A percentile compares a stretch with the other conserved stretches of the same genome.
These are phyloP conservation scores for Pyrrhosoma nymphula DNA, from an alignment of 2,888 invertebrate genomes.

Conservation along the genomic window DNA sequence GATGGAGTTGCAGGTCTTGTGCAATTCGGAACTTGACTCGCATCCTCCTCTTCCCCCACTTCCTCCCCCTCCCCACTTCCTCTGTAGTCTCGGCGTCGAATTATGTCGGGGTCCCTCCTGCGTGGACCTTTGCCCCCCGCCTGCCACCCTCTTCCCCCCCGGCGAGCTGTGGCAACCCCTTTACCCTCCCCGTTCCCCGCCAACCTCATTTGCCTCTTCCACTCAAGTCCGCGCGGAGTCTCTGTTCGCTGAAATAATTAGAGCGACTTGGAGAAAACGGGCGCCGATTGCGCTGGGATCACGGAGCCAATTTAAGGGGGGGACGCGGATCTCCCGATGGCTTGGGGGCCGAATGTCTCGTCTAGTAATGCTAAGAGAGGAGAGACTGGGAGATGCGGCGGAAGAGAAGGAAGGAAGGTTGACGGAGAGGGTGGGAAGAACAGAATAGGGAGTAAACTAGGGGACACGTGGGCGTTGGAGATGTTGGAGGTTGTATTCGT, in stretches of 20 bases:
- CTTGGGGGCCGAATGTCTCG: background rate
- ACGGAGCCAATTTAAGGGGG: constrained; percentile 31
- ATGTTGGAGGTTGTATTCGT: no score
- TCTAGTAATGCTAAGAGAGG: background rate
- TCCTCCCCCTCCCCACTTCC: background rate
- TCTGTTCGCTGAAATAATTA: constrained; percentile 40
- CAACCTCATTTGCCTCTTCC: background rate
- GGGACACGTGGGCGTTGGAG: background rate
- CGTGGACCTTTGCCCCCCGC: background rate
- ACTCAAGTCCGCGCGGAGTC: background rate
- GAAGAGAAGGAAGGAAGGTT: background rate
- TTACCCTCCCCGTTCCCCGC: background rate
- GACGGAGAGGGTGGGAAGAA: background rate
- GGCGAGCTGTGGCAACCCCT: background rate
- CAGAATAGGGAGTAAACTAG: background rate
- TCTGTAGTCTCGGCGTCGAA: background rate
- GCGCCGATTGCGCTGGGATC: constrained; percentile 43
- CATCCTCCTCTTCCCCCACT: background rate
- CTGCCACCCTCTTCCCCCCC: background rate
- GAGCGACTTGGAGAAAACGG: constrained; percentile 42
- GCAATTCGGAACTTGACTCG: constrained; percentile 49
- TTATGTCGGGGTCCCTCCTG: background rate
- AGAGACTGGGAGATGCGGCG: background rate
- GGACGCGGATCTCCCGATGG: background rate
- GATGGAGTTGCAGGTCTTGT: constrained; percentile 19